Conservation (phyloP, 2,797 vertebrate genomes). For the Gallinago nigripennis region DNA sequence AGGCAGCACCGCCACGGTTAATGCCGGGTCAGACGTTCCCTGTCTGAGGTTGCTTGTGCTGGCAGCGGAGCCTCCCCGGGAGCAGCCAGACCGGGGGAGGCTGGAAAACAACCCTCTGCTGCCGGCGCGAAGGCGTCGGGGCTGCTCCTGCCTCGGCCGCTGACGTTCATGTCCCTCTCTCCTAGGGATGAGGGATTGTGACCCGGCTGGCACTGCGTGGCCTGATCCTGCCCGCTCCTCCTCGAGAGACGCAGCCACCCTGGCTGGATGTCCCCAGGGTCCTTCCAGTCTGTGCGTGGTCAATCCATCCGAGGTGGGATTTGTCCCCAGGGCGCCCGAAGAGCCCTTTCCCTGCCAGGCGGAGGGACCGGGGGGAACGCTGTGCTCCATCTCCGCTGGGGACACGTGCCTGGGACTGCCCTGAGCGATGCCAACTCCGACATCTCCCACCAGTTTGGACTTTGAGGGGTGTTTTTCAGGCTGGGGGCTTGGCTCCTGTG, state of each 20-base stretch:
- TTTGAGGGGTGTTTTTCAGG: not conserved
- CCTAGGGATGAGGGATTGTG: not conserved
- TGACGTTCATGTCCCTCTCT: not conserved
- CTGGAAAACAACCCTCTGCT: not conserved
- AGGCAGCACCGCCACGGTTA: not conserved
- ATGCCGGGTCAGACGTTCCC: not conserved
- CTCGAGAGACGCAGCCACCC: not conserved
- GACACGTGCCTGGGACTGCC: not conserved
- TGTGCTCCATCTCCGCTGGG: not conserved
- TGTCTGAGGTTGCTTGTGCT: slow-evolving; percentile 4
- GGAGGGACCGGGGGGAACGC: accelerated
- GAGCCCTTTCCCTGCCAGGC: not conserved
- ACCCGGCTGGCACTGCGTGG: not conserved
- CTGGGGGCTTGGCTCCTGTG: accelerated
- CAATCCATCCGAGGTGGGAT: not conserved
- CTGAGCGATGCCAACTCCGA: not conserved
- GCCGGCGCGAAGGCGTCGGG: accelerated
- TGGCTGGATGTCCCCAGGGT: not conserved
- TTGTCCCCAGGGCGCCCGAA: not conserved
- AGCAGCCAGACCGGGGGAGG: not conserved
- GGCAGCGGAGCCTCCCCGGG: not conserved
- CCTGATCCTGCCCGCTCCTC: not conserved
- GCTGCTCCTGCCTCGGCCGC: not conserved
- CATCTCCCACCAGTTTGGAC: not conserved
- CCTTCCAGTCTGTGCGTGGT: accelerated